Conservation (phyloP, 2,888 invertebrate species). For the Hemaris fuciformis region DNA sequence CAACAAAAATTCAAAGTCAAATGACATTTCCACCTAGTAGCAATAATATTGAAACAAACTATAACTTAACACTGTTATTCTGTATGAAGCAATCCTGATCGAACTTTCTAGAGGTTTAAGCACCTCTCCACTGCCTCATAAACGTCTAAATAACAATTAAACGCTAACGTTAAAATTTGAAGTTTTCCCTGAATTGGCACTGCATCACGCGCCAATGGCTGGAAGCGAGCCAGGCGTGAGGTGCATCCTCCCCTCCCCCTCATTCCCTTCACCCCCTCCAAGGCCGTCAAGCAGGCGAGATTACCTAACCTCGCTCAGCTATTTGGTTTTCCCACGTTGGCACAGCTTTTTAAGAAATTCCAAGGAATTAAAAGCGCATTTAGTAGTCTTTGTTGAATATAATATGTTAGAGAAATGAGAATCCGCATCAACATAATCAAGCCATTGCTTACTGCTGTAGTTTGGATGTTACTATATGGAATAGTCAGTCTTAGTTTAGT, state of each 20-base stretch:
- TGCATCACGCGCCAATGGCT: not conserved
- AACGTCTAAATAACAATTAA: conserved; percentile 5
- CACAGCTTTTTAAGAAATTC: not conserved
- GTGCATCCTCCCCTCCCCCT: not conserved
- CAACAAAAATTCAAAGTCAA: too few species aligned
- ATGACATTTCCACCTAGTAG: not conserved
- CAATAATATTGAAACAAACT: too few species aligned
- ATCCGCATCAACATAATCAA: not conserved
- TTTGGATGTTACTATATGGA: too few species aligned
- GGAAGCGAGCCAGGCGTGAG: not conserved
- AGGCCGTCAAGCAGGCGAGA: not conserved
- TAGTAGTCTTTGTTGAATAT: not conserved
- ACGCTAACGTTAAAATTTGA: not conserved
- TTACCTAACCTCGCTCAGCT: not conserved
- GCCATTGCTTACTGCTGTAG: too few species aligned
- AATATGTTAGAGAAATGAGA: too few species aligned
- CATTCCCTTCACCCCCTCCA: too few species aligned
- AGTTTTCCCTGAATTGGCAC: not conserved
- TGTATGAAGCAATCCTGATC: not conserved
- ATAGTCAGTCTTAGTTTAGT: too few species aligned
- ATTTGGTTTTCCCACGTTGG: not conserved
- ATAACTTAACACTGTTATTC: not conserved
- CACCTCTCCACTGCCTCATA: not conserved
- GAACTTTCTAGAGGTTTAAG: not conserved
- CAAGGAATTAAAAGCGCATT: not conserved